Base-by-base conservation (phyloP, 1,140 invertebrate genomes). In the Dendrolimus kikuchii region DNA sequence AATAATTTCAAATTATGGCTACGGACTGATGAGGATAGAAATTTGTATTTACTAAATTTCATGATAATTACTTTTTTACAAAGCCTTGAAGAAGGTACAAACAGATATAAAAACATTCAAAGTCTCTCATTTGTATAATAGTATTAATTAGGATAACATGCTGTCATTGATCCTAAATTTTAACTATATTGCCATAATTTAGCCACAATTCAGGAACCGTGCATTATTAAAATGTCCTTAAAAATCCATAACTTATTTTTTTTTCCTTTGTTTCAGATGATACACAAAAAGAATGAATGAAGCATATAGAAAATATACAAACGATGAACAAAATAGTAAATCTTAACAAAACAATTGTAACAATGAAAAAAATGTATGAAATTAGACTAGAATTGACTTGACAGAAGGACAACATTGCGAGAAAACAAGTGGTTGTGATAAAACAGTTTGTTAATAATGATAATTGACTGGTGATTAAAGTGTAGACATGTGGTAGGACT, bases 371-470 rank as follows among this genome's bases (percentile, higher is more conserved):
- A 65, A 79, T 76, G 68, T 54, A 66, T 58, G 60, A 57, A 46
- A 68, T 74, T 61, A 68, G 69, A 67, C 48, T 78, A 7, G 81
- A 82, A 62, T 68, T 81, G 67, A 85, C 81, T 68, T 85, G 78
- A 85, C 64, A 63, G 58, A 51, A 55, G 60, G 58, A 47, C 42
- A 52, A 51, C 23, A 23, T 46, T 43, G 57, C 46, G 63, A 67
- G 64, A 47, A 62, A 43, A 55, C 42, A 7, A 6, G 46, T 60
- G 46, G 44, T 52, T 59, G 61, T 66, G 55, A 63, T 61, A 59
- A 51, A 44, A 68, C 53, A 57, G 47, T 47, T 7, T 54, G 52
- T 46, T 43, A 49, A 10, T 57, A 45, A 41, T 44, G 50, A 44
- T 46, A 46, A 55, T 53, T 63, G 62, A 62, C 57, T 53, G 39